phyloP scores from a whole-genome alignment of 1,140 invertebrate species.

The Solenopsis invicta region DNA sequence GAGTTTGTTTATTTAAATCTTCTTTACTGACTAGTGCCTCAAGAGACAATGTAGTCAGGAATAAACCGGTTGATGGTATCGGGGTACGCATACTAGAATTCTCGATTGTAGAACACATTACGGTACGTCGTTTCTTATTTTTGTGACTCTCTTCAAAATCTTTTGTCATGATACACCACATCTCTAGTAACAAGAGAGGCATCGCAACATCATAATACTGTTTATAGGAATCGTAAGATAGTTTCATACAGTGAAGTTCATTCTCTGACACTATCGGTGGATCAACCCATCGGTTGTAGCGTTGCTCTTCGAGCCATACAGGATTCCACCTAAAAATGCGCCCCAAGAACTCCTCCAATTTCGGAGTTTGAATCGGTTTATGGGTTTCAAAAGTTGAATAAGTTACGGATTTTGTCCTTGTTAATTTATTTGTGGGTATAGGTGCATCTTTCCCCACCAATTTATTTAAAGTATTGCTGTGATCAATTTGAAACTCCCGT shows the following conservation, averaged over 20 bases:
- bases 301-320: constrained; percentile 80
- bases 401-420: neutral
- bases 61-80: constrained; percentile 58
- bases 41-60: constrained; percentile 71
- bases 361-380: constrained; percentile 26
- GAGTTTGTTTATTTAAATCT: constrained; percentile 44
- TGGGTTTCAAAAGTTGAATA: neutral
- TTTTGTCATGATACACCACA: constrained; percentile 76
- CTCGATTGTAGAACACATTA: constrained; percentile 70
- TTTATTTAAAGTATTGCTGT: constrained; percentile 74
- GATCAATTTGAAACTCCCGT: constrained; percentile 75
- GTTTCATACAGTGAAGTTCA: constrained; percentile 64
- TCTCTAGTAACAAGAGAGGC: constrained; percentile 78
- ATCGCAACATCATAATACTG: constrained; percentile 78
- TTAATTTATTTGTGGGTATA: constrained; percentile 50
- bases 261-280: constrained; percentile 73
- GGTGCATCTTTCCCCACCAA: constrained; percentile 73
- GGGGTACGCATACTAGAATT: constrained; percentile 70
- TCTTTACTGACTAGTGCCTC: constrained; percentile 71
- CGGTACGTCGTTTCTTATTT: constrained; percentile 51
- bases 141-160: constrained; percentile 71
- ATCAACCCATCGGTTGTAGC: constrained; percentile 38
- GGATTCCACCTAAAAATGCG: constrained; percentile 80
- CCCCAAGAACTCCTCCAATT: constrained; percentile 76
- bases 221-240: constrained; percentile 73